These are phyloP conservation scores for Halichondria panicea DNA, from an alignment of 37 sponge, comb jelly and placozoan species.

Conservation along the genomic window DNA sequence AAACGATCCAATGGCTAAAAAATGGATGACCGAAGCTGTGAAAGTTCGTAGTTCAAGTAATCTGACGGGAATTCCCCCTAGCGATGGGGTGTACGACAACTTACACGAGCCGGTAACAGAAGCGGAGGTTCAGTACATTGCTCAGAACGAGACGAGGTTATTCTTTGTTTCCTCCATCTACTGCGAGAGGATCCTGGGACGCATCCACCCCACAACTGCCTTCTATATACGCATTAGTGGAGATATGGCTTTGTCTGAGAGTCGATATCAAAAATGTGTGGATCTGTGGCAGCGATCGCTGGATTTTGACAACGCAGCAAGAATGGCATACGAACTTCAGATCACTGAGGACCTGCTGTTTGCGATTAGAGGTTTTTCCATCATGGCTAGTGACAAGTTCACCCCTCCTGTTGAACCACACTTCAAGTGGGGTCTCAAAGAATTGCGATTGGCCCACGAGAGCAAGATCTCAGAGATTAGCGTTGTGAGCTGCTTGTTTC, in stretches of 20 bases:
- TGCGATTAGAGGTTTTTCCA: conserved; percentile 61
- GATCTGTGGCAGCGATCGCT: conserved; percentile 81
- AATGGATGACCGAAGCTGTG: conserved; percentile 54
- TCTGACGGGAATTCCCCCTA: conserved; percentile 18
- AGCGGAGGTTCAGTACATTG: conserved; percentile 29
- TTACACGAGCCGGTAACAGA: conserved; percentile 53
- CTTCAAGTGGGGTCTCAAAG: conserved; percentile 78
- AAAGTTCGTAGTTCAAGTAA: conserved; percentile 4
- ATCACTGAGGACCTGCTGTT: conserved; percentile 78
- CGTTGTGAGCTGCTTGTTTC: conserved; percentile 52
- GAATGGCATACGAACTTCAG: conserved; percentile 88
- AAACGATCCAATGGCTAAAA: not conserved
- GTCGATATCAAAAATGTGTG: conserved; percentile 55
- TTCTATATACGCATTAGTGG: conserved; percentile 82
- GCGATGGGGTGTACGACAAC: conserved; percentile 50
- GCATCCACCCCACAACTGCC: conserved; percentile 79
- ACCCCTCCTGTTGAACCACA: conserved; percentile 56
- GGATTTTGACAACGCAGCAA: conserved; percentile 75
- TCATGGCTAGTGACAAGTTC: conserved; percentile 56
- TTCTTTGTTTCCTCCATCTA: conserved; percentile 66
- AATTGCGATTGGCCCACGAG: conserved; percentile 68
- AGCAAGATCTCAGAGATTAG: conserved; percentile 69
- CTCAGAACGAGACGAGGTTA: conserved; percentile 27
- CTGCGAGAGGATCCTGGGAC: conserved; percentile 81
- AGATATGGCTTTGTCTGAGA: conserved; percentile 66